These are phyloP conservation scores for Chunga burmeisteri DNA, from an alignment of 2,113 vertebrate species.

Conservation along the genomic window DNA sequence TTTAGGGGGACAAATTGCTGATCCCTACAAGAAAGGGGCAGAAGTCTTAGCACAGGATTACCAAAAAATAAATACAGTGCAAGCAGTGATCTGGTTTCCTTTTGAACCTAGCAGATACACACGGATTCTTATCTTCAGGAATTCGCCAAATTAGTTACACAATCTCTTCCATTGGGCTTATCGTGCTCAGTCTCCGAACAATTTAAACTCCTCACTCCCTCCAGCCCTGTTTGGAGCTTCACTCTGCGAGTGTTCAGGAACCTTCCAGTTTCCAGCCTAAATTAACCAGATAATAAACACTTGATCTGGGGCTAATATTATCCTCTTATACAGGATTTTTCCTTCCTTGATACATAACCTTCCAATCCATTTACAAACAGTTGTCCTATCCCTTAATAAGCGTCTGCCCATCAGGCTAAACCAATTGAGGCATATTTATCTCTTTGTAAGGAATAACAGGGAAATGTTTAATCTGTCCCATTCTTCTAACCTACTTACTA, in stretches of 20 bases:
- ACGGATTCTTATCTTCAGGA: slow-evolving; percentile 37
- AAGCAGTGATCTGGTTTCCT: slow-evolving; percentile 10
- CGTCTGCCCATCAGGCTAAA: not conserved
- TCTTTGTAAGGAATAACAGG: not conserved
- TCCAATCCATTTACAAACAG: not conserved
- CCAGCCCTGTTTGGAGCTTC: not conserved
- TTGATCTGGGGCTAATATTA: not conserved
- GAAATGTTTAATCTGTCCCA: not conserved
- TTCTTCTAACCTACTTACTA: not conserved
- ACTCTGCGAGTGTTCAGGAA: not conserved
- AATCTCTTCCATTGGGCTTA: not conserved
- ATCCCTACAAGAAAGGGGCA: slow-evolving; percentile 10
- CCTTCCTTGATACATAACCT: not conserved
- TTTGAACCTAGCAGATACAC: slow-evolving; percentile 40
- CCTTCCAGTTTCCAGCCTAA: not conserved
- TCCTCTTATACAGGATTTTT: not conserved
- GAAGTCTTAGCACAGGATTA: slow-evolving; percentile 34
- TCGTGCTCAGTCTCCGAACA: not conserved
- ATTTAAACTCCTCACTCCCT: not conserved
- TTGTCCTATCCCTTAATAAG: not conserved
- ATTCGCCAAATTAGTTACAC: slow-evolving; percentile 45
- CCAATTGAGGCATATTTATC: not conserved
- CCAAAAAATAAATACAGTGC: slow-evolving; percentile 25
- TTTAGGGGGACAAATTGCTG: slow-evolving; percentile 7
- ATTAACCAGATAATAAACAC: not conserved